Percentiles rank a stretch among this genome's conserved stretches.
Evolutionary conservation across 2,888 invertebrate species (phyloP).

Genomic region (Xestia sexstrigata): DNA sequence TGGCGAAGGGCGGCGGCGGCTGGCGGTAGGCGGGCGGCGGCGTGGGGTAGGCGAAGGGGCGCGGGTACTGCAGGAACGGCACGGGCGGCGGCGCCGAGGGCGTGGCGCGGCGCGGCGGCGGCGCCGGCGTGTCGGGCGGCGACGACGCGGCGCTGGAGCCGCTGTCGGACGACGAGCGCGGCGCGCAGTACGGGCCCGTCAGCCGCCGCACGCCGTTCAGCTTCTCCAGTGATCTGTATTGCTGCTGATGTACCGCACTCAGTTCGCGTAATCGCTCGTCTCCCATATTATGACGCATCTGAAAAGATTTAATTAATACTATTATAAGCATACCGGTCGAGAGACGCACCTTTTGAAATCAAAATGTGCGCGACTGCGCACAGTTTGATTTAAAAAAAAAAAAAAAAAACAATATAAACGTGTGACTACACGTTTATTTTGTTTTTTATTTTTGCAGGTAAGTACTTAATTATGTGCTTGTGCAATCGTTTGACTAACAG

Average conservation of each 20-base stretch:
- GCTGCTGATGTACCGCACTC: conserved; percentile 86
- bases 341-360: background rate
- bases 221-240: conserved; percentile 91
- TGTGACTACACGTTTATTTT: background rate
- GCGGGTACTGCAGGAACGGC: conserved; percentile 82
- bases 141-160: conserved; percentile 86
- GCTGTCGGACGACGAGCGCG: conserved; percentile 85
- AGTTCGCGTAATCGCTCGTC: conserved; percentile 92
- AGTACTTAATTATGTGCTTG: background rate
- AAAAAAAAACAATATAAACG: too few relatives aligned
- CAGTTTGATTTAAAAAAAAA: too few relatives aligned
- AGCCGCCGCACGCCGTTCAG: conserved; percentile 90
- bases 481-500: conserved; percentile 1
- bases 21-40: conserved; percentile 85
- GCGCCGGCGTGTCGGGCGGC: conserved; percentile 85
- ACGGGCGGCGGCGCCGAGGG: conserved; percentile 77
- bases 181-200: conserved; percentile 78
- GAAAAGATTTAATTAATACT: conserved; percentile 58
- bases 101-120: conserved; percentile 76
- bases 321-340: conserved; percentile 1
- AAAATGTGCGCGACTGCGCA: too few relatives aligned
- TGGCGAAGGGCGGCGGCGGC: conserved; percentile 86
- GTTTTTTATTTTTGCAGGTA: conserved; percentile 4
- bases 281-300: conserved; percentile 92
- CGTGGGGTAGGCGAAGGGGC: conserved; percentile 84